Percentiles rank a stretch among this genome's conserved stretches.
These are phyloP conservation scores for Glyptemys insculpta DNA, from an alignment of 2,797 vertebrate genomes.

Conservation along the genomic window DNA sequence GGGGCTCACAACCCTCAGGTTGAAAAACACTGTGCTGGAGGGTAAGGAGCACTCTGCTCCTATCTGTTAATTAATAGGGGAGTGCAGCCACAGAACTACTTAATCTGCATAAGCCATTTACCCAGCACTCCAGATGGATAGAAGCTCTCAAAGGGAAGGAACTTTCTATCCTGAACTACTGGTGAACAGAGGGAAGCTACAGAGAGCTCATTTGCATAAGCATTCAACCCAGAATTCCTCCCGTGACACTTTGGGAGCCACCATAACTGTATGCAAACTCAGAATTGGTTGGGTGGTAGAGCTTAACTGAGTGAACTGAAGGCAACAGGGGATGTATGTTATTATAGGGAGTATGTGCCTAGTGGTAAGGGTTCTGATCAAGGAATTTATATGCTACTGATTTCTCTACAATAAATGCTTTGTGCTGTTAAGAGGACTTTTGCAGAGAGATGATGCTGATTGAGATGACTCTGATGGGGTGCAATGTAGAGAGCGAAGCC, in stretches of 20 bases:
- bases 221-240: conserved; percentile 16
- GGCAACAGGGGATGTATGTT: too few species aligned
- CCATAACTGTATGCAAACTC: neutral
- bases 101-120: neutral
- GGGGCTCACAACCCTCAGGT: neutral
- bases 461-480: too few species aligned
- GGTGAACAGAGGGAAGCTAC: neutral
- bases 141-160: neutral
- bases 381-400: too few species aligned
- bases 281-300: neutral
- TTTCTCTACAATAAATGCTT: too few species aligned
- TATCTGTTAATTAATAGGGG: neutral
- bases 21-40: neutral
- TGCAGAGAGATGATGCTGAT: too few species aligned
- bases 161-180: neutral
- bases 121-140: neutral
- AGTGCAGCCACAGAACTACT: neutral
- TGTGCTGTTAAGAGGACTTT: too few species aligned
- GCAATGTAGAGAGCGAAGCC: too few species aligned
- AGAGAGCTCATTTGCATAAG: neutral
- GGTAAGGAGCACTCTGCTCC: neutral
- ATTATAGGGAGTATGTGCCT: neutral
- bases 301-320: neutral
- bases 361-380: too few species aligned
- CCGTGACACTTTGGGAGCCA: neutral